These are phyloP conservation scores for Hypocryptadius cinnamomeus DNA, from an alignment of 2,113 vertebrate genomes.

Conservation along the genomic window DNA sequence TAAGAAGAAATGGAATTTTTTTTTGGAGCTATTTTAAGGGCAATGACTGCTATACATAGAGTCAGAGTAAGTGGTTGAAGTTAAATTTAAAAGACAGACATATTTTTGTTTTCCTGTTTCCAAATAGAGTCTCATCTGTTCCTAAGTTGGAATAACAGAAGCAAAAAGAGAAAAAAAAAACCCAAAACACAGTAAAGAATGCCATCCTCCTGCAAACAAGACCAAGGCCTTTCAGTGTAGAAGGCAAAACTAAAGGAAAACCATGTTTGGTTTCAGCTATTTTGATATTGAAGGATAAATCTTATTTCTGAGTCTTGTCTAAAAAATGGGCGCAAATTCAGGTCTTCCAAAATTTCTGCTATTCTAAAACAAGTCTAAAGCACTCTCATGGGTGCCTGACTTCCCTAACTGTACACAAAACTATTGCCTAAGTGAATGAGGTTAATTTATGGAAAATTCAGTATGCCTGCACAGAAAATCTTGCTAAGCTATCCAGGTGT, in stretches of 20 bases:
- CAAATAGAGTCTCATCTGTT: not conserved
- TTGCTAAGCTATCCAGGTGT: not conserved
- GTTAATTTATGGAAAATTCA: not conserved
- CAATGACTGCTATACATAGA: slow-evolving; percentile 39
- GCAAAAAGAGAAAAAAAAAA: not conserved
- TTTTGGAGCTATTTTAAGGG: slow-evolving; percentile 45
- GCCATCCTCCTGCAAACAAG: not conserved
- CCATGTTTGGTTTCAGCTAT: not conserved
- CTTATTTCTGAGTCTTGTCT: not conserved
- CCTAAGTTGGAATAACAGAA: not conserved
- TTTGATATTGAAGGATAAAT: not conserved
- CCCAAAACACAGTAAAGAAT: not conserved
- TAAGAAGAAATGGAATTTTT: slow-evolving; percentile 37
- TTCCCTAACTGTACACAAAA: not conserved
- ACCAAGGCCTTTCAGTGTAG: not conserved
- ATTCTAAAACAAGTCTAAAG: not conserved
- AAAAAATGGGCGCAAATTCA: not conserved
- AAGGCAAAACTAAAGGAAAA: not conserved
- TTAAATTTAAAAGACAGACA: slow-evolving; percentile 29
- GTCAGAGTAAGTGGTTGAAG: not conserved
- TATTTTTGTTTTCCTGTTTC: slow-evolving; percentile 38
- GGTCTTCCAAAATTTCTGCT: not conserved
- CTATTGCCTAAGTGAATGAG: not conserved
- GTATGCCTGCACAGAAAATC: not conserved
- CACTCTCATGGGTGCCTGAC: not conserved